Conservation (phyloP, 1,140 invertebrate genomes). For the Brachionus calyciflorus region DNA sequence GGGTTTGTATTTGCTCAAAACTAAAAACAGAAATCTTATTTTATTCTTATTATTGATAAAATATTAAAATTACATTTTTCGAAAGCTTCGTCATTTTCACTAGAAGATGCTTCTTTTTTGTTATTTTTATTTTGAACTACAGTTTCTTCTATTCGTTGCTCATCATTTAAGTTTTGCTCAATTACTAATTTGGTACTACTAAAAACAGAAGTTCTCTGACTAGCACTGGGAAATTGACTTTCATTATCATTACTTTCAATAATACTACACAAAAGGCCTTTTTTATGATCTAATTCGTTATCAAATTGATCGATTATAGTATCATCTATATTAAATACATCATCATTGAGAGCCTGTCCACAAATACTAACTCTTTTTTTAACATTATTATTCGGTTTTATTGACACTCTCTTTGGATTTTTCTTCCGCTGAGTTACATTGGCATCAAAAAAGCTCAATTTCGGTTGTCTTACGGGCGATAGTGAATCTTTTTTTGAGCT, state of each 20-base stretch:
- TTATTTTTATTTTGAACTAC: neutral
- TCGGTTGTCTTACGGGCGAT: neutral
- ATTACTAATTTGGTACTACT: neutral
- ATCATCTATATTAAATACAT: conserved; percentile 46
- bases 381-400: neutral
- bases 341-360: conserved; percentile 22
- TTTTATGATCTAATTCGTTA: conserved; percentile 30
- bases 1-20: neutral
- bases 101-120: neutral
- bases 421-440: conserved; percentile 32
- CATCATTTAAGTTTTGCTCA: too few relatives aligned
- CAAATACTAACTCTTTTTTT: conserved; percentile 44
- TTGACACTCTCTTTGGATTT: neutral
- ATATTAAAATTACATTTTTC: neutral
- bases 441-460: neutral
- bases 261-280: conserved; percentile 21
- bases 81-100: neutral
- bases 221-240: neutral
- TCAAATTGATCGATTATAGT: conserved; percentile 41
- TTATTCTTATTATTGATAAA: neutral
- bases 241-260: neutral
- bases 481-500: conserved; percentile 7
- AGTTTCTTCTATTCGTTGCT: too few relatives aligned
- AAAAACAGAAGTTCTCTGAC: neutral
- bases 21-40: neutral